Conservation (phyloP, 2,888 invertebrate genomes). For the Pristionchus entomophagus region DNA sequence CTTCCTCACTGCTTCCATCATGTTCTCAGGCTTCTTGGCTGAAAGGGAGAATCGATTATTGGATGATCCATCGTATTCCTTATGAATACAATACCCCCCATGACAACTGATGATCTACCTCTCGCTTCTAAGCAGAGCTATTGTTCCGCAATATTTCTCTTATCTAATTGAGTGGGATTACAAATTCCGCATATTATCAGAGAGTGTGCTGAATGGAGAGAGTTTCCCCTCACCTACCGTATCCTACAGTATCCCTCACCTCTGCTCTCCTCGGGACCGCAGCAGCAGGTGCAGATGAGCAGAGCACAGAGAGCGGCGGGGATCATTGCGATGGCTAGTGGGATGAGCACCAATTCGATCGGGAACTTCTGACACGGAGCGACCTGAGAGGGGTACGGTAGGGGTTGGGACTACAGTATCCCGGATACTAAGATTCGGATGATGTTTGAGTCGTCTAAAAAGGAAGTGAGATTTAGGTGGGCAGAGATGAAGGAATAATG, state of each 20-base stretch:
- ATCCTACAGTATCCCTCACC: constrained; percentile 50
- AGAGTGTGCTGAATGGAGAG: no score
- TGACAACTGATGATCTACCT: no score
- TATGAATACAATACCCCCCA: no score
- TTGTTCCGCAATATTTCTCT: no score
- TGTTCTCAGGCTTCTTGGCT: constrained; percentile 46
- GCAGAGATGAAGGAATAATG: background rate
- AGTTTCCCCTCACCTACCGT: no score
- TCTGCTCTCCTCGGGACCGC: constrained; percentile 71
- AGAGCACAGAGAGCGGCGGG: constrained; percentile 69
- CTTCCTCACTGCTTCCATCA: constrained; percentile 44
- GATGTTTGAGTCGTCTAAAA: no score
- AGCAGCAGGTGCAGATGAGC: constrained; percentile 72
- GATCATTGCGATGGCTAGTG: constrained; percentile 70
- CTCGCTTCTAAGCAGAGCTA: no score
- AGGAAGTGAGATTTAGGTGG: no score
- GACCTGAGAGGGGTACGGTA: constrained; percentile 19
- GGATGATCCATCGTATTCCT: no score
- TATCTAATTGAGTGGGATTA: no score
- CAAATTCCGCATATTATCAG: no score
- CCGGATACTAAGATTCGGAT: no score
- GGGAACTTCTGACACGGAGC: constrained; percentile 45
- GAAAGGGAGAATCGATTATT: background rate
- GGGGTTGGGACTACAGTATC: background rate
- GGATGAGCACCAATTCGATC: constrained; percentile 65